Base-by-base conservation (phyloP, 2,797 vertebrate species). In the Gadopsis marmoratus region DNA sequence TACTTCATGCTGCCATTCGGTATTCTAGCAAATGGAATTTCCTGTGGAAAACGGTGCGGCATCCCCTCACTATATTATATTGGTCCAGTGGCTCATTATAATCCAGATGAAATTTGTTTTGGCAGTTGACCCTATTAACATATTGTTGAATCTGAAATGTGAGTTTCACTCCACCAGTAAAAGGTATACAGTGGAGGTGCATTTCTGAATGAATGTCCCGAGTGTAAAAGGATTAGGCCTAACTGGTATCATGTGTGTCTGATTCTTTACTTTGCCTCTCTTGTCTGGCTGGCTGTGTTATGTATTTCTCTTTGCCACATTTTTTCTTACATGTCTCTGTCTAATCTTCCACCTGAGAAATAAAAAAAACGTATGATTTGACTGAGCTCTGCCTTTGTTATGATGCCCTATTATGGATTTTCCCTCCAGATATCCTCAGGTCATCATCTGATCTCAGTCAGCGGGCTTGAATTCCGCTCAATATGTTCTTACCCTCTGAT, bases 381-480 rank as follows among this genome's bases (percentile, higher is more conserved):
- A 70, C 54, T 71, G 68, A 78, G 55, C 59, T 86, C 72, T 82
- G 53, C 66, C 79, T 83, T 88, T 87, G 87, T 91, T 88, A 59
- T 51, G 65, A 81, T 89, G 84, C 76, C 71, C 74, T 89, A 74
- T 93, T 89, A 92, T 91, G 82, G 88, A 93, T 92, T 91, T 91
- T 83, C 82, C 89, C 86, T 83, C 75, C 37, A 84, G 89, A 88
- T 86, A 89, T 81, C 73, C 81, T 79, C 72, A 78, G 91, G 89
- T 91, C 89, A 90, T 90, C 91, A 91, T 94, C 83, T 93, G 90
- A 94, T 93, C 91, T 89, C 91, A 91, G 91, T 90, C 86, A 91
- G 79, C 48, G 31, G 79, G 76, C 86, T 91, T 91, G 81, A 72
- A 91, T 85, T 91, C 82, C 74, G 71, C 80, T 93, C 86, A 87